These are phyloP conservation scores for Boloria selene DNA, from an alignment of 2,888 invertebrate genomes.

Conservation along the genomic window DNA sequence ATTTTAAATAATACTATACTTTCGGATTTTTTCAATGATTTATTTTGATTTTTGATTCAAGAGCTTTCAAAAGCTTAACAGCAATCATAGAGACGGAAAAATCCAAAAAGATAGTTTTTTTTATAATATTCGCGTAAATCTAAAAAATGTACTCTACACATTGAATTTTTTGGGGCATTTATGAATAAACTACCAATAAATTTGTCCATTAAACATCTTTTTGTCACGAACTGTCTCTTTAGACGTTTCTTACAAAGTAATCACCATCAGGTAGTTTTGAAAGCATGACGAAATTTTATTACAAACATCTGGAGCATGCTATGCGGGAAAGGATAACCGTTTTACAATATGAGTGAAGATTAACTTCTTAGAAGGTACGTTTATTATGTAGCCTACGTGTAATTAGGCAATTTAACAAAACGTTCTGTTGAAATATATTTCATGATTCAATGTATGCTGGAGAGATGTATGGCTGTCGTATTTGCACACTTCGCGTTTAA, in stretches of 20 bases:
- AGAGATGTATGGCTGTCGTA: conserved; percentile 1
- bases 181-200: too few relatives aligned
- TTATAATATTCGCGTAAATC: neutral
- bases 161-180: too few relatives aligned
- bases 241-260: conserved; percentile 14
- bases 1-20: neutral
- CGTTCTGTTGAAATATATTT: too few relatives aligned
- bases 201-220: neutral
- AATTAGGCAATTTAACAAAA: too few relatives aligned
- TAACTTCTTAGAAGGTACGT: conserved; percentile 10
- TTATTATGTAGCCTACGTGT: too few relatives aligned
- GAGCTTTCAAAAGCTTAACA: too few relatives aligned
- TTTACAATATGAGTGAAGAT: conserved; percentile 14
- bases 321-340: conserved; percentile 17
- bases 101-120: neutral
- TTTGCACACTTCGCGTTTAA: conserved; percentile 13
- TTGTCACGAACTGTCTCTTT: conserved; percentile 5
- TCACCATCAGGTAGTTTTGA: conserved; percentile 25
- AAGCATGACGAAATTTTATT: conserved; percentile 34
- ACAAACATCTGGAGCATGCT: conserved; percentile 31
- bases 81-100: too few relatives aligned
- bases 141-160: neutral
- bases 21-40: too few relatives aligned
- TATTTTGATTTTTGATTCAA: too few relatives aligned
- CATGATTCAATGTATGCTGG: conserved; percentile 9